These are phyloP conservation scores for Brachyptera putata DNA, from an alignment of 2,888 invertebrate species.

Conservation along the genomic window DNA sequence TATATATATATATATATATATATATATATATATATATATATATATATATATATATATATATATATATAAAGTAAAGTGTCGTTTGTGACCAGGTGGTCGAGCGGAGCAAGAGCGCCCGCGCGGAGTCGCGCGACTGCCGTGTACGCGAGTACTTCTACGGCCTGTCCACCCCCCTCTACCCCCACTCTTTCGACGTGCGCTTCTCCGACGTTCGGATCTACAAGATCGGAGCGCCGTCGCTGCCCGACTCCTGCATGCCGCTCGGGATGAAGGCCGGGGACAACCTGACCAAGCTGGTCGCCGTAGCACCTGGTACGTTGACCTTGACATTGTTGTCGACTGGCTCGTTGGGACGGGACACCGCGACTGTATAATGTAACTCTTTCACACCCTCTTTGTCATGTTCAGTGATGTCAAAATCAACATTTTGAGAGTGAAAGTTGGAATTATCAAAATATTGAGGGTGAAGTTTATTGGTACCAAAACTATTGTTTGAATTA, in stretches of 20 bases:
- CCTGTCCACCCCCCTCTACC: slow-evolving; percentile 69
- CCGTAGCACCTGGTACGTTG: slow-evolving; percentile 62
- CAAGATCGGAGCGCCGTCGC: slow-evolving; percentile 88
- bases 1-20: too few relatives aligned
- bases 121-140: slow-evolving; percentile 71
- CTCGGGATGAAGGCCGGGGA: slow-evolving; percentile 92
- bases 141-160: slow-evolving; percentile 97
- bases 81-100: slow-evolving; percentile 70
- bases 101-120: slow-evolving; percentile 65
- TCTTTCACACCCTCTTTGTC: too few relatives aligned
- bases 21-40: too few relatives aligned
- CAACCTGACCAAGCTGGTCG: slow-evolving; percentile 83
- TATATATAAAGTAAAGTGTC: too few relatives aligned
- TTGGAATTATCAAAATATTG: too few relatives aligned
- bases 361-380: too few relatives aligned
- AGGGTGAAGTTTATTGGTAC: too few relatives aligned
- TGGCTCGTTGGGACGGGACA: too few relatives aligned
- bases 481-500: too few relatives aligned
- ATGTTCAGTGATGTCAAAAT: too few relatives aligned
- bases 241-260: slow-evolving; percentile 95
- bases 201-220: slow-evolving; percentile 85
- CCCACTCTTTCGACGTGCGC: slow-evolving; percentile 91
- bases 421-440: too few relatives aligned
- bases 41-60: too few relatives aligned
- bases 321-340: background rate